Base-by-base conservation (phyloP, 2,113 vertebrate species). In the Felis catus region DNA sequence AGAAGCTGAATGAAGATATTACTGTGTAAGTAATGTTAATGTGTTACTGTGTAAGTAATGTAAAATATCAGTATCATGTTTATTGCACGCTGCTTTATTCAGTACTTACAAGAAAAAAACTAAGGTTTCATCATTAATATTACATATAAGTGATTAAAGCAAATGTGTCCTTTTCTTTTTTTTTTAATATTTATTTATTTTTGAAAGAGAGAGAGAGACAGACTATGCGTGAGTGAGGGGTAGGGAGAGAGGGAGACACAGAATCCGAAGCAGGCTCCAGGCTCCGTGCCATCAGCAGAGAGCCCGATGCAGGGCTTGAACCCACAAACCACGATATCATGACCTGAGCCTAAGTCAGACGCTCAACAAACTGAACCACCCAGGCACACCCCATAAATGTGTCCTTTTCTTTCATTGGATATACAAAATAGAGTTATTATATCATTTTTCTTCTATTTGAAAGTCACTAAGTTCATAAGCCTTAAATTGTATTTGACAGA, bases 1-100 rank as follows among this genome's bases (percentile, higher is more conserved):
- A 96, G 41, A 97, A 98, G 61, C n/a, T 98, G 55, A 97, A 97
- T 96, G 94, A 98, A 96, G 97, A 98, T 80, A 95, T 97, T 63
- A 88, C 86, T 73, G n/a, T 58, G 98, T 98, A 97, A 98, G 97
- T 98, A 45, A 45, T 45, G 45, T 45, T 45, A 45, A 45, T 45
- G 45, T 45, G 45, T 97, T 63, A 88, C 86, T 73, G n/a, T 58
- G 98, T 98, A 97, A 98, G 97, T 98, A 45, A 45, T 45, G 45
- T 87, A 41, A 90, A 97, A n/a, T 88, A 4, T 81, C 97, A 95
- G 81, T 66, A 73, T 95, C 12, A 55, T 58, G 33, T 53, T 73
- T 13, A 18, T 55, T 94, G 13, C 1, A 55, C 63, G 48, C 21
- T 78, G 4, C 29, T 82, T 55, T 83, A 93, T 70, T 81, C 25